Base-by-base conservation (phyloP, 2,113 vertebrate genomes). In the Poeciliopsis occidentalis region DNA sequence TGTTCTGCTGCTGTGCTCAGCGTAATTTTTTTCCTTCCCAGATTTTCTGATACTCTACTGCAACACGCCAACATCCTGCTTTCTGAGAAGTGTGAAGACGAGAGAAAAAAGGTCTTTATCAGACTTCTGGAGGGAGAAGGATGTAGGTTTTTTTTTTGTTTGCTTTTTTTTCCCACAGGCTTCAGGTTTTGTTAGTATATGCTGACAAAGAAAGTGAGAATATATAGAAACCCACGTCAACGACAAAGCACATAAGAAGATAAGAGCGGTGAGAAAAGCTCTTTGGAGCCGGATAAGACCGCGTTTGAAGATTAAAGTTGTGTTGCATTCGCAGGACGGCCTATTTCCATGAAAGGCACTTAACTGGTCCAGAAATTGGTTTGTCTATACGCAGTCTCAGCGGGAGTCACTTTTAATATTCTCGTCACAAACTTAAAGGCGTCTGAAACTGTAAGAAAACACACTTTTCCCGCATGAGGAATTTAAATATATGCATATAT, bases 1-100 rank as follows among this genome's bases (percentile, higher is more conserved):
- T 88, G 91, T 70, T 67, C 69, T 95, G 94, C 95, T 94, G 95
- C 44, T 47, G 44, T 82, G 94, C 95, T 95, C 1, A 82, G 94
- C 94, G 89, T 91, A 94, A 92, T 89, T 93, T 91, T 29, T 31
- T 41, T 57, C 19, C 79, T 75, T 89, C 85, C 79, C 1, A 61
- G 86, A 86, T 92, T 87, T 88, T 87, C 83, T 88, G 92, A 92
- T 92, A 89, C 86, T 80, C 39, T 34, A 69, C 86, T 91, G 85
- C 90, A 92, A 93, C 91, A n/a, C 81, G 81, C 85, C 74, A 89
- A 88, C 79, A 87, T 69, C 82, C 75, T 69, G 64, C 73, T 85
- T 75, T 82, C 84, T 44, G 84, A 81, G 73, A 29, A 32, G 76
- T 8, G 2, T 74, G 67, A 63, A 71, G 80, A 74, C 72, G 27